A percentile compares a stretch with the other conserved stretches of the same genome.
phyloP scores from a whole-genome alignment of 2,113 vertebrate genomes.

The Donacobius atricapilla region DNA sequence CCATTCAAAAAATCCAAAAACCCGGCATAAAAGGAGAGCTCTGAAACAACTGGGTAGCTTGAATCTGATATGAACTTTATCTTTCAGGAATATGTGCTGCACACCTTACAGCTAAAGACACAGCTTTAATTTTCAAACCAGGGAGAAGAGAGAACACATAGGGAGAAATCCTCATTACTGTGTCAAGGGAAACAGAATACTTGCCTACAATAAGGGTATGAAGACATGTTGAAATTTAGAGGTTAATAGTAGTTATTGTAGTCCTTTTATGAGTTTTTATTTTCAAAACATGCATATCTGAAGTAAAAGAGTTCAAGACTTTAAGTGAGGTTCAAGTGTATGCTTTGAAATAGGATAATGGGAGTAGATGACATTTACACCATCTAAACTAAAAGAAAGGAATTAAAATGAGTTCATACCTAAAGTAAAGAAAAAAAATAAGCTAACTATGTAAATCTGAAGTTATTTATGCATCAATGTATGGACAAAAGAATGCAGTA shows the following conservation, averaged over 20 bases:
- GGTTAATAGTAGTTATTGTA: neutral
- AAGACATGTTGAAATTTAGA: neutral
- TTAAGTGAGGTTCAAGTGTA: neutral
- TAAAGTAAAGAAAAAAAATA: neutral
- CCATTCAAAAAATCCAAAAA: neutral
- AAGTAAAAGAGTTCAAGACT: neutral
- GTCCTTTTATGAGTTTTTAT: neutral
- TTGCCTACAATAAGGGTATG: neutral
- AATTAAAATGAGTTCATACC: slow-evolving; percentile 8
- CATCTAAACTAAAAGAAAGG: neutral
- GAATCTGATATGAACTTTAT: slow-evolving; percentile 31
- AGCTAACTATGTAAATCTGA: neutral
- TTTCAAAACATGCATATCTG: neutral
- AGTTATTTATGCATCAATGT: neutral
- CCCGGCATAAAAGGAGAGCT: slow-evolving; percentile 2
- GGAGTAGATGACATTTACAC: neutral
- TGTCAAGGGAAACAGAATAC: slow-evolving; percentile 4
- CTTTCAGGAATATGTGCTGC: neutral
- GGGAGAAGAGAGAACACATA: neutral
- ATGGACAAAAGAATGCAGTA: neutral
- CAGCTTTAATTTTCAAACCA: slow-evolving; percentile 42
- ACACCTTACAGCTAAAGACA: neutral
- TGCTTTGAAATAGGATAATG: neutral
- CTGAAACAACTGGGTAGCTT: neutral
- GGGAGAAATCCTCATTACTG: slow-evolving; percentile 19